Base-by-base conservation (phyloP, 64 coral and sea anemone genomes). In the Stichodactyla mertensii region DNA sequence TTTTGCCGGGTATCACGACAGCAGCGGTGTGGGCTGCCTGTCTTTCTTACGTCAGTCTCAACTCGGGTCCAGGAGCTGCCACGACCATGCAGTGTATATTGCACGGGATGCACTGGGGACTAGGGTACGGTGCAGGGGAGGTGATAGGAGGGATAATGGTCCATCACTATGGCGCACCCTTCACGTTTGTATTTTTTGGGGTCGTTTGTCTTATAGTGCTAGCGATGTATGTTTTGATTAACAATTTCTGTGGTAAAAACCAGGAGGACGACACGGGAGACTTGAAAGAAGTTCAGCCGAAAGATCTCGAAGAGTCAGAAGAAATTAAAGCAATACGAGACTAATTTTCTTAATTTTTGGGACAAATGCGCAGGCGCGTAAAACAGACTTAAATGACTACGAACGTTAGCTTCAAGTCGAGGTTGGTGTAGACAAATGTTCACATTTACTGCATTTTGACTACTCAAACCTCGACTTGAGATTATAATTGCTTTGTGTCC, bases 21-120 rank as follows among this genome's bases (percentile, higher is more conserved):
- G 97, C 97, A 23, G 97, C 97, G 36, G 97, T 99, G 16, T 99
- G 97, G 97, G 90, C 97, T 71, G 97, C 97, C 24, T 99, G 97
- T 87, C 82, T 99, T 0, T 99, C 97, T 4, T 99, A 95, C 88
- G 97, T 99, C 51, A 99, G 97, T 55, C 83, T 95, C 22, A 99
- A 99, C 61, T 99, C 97, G 78, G 88, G 91, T 51, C 97, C 97
- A 90, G 97, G 97, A 55, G 97, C 97, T 20, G 90, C 93, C 62
- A 99, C 97, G 9, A 99, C 97, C 15, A 99, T 99, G 97, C 97
- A 99, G 88, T 99, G 97, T 16, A 99, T 99, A 71, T 82, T 99
- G 64, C 97, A 99, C 74, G 97, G 93, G 27, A 93, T 99, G 80
- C 97, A 99, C 86, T 99, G 97, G 97, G 97, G 97, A 52, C 93